A percentile compares a stretch with the other conserved stretches of the same genome.
These are phyloP conservation scores for Melozone crissalis DNA, from an alignment of 2,113 vertebrate genomes.

Conservation along the genomic window DNA sequence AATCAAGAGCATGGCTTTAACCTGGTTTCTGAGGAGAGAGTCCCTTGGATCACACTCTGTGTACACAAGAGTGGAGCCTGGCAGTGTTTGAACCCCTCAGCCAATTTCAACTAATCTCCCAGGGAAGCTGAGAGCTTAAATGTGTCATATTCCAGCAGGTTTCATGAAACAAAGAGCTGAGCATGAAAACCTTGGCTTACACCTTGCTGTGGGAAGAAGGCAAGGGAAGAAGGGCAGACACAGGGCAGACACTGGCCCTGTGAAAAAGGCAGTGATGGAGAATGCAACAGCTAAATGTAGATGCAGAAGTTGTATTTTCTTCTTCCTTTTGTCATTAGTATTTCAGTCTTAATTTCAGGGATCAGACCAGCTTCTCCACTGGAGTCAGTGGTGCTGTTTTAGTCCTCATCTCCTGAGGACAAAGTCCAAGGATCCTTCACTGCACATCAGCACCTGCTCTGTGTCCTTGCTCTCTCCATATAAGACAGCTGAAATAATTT, in stretches of 20 bases:
- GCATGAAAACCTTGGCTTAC: not conserved
- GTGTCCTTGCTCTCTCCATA: not conserved
- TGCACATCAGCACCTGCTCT: not conserved
- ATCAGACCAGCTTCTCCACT: not conserved
- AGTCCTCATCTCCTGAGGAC: not conserved
- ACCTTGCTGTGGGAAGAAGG: not conserved
- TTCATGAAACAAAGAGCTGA: not conserved
- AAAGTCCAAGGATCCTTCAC: not conserved
- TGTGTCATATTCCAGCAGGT: not conserved
- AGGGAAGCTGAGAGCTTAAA: not conserved
- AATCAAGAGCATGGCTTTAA: not conserved
- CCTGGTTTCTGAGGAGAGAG: not conserved
- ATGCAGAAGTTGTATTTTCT: not conserved
- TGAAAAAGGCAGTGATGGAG: not conserved
- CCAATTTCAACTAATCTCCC: not conserved
- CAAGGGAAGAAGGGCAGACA: too few relatives aligned
- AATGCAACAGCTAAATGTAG: not conserved
- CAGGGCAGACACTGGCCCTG: not conserved
- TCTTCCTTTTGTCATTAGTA: not conserved
- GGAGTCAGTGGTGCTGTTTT: not conserved
- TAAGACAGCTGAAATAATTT: not conserved
- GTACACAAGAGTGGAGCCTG: not conserved
- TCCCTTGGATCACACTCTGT: not conserved
- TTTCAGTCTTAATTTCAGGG: not conserved
- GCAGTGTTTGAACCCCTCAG: not conserved